Base-by-base conservation (phyloP, 2,797 vertebrate species). In the Amniataba percoides region DNA sequence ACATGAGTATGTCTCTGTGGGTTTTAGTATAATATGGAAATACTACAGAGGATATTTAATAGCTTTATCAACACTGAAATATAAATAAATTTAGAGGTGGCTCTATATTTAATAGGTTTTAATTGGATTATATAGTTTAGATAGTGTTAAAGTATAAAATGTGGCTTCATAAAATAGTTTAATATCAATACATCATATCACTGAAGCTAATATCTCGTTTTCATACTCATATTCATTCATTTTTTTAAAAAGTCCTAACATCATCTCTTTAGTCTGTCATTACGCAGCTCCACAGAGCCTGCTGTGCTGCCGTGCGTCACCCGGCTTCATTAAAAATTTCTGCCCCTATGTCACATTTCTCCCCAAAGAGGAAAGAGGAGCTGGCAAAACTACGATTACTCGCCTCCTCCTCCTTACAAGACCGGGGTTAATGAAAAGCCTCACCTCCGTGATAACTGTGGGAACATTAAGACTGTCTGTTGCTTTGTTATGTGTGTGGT, bases 261-360 rank as follows among this genome's bases (percentile, higher is more conserved):
- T 46, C n/a, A 15, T 2, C 4, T 19, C 49, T 63, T 36, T 18
- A 15, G 0, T n/a, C 7, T 56, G 48, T 42, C 46, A 10, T 23
- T n/a, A 57, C 0, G 2, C 23, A 21, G 23, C 46, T 71, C 14
- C 19, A 48, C 51, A 48, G n/a, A 45, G 36, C 46, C 52, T n/a
- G 13, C 49, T 53, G 6, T 42, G 57, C 61, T 53, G 70, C 10
- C 0, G 1, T 66, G 70, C 39, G 9, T 74, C 71, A 78, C 42
- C 0, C 45, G 60, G 43, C 67, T 45, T 88, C 68, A 79, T 87
- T 71, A 77, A 86, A 80, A 14, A 85, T 75, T 45, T 66, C 82
- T 80, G 72, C 1, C 48, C 49, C 60, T 3, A 2, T 65, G 60
- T 81, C 75, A 76, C 81, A 75, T 80, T 62, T 66, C 52, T 81